Evolutionary conservation across 2,113 vertebrate genomes (phyloP), one percentile per base, ranked within the genome.

Genomic region (Sprattus sprattus): DNA sequence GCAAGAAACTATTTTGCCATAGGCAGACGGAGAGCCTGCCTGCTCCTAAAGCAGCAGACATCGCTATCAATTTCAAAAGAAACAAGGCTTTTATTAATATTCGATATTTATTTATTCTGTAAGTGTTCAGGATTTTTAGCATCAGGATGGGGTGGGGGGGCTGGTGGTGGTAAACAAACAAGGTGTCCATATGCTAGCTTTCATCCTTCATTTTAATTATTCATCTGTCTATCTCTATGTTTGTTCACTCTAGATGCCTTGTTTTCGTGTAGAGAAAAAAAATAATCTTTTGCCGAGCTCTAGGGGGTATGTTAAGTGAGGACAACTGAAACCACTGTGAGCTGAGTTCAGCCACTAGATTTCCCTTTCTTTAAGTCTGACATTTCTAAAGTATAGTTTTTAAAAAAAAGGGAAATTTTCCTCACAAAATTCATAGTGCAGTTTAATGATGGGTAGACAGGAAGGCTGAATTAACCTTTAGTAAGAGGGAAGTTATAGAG

Each of bases 61-160:
- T 86, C 81, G 28, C 60, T 86, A 81, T 86, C 18, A 47, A 86
- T 83, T 86, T 86, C 83, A 50, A 49, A 84, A 50, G 46, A 71
- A 52, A 45, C 25, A 71, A 45, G 75, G 47, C 80, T 22, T 39
- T 83, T n/a, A 60, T 86, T 88, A 54, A 86, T 83, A 81, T 83
- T 88, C 52, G 45, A 86, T 83, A 81, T 83, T 88, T 45, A 82
- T 86, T 45, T 85, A 84, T 67, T 39, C 32, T 49, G 83, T 4
- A 25, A 82, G 20, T 20, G 80, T 81, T 78, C 67, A 75, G 75
- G 54, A 82, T 45, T 84, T 83, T 90, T 64, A 87, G 54, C 67
- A 81, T 81, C 8, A n/a, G 15, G 20, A 52, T 45, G 57, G 10
- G 64, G 16, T 25, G 25, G 67, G 25, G 28, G 9, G 28, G 7